phyloP scores from a whole-genome alignment of 2,113 vertebrate genomes.

The Sciurus niger region DNA sequence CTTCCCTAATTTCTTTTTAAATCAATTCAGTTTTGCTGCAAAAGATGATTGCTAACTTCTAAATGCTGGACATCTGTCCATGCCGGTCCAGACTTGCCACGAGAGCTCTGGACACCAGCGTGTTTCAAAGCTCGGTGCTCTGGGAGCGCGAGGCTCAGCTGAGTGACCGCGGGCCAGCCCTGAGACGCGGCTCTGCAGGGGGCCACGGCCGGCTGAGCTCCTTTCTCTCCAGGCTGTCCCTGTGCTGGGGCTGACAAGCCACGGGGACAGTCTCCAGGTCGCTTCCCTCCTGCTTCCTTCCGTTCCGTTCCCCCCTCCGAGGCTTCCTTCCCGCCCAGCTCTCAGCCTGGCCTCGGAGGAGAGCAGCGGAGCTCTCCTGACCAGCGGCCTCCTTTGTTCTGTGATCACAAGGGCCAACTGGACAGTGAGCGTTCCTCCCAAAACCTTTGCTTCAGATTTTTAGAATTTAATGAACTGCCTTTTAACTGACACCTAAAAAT shows the following conservation, averaged over 20 bases:
- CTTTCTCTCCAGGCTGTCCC: neutral
- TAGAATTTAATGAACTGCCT: neutral
- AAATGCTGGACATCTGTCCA: neutral
- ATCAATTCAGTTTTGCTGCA: constrained; percentile 40
- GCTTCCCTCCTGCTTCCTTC: neutral
- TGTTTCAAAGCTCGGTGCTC: neutral
- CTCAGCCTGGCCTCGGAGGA: constrained; percentile 12
- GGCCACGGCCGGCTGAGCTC: neutral
- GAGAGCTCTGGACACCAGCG: neutral
- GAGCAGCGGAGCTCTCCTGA: neutral
- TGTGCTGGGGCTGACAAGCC: neutral
- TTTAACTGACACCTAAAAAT: too few relatives aligned
- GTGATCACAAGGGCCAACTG: neutral
- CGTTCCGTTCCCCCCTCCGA: neutral
- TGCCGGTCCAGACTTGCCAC: neutral
- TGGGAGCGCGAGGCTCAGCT: neutral
- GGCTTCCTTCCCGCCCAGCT: neutral
- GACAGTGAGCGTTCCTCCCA: neutral
- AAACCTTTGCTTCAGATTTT: constrained; percentile 36
- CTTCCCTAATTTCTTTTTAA: constrained; percentile 13
- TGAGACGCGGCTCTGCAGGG: neutral
- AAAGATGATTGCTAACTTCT: neutral
- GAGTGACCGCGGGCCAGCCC: neutral
- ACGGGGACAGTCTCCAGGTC: neutral
- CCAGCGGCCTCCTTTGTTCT: neutral